Base-by-base conservation (phyloP, 2,888 invertebrate genomes). In the Leptopilina myrica region DNA sequence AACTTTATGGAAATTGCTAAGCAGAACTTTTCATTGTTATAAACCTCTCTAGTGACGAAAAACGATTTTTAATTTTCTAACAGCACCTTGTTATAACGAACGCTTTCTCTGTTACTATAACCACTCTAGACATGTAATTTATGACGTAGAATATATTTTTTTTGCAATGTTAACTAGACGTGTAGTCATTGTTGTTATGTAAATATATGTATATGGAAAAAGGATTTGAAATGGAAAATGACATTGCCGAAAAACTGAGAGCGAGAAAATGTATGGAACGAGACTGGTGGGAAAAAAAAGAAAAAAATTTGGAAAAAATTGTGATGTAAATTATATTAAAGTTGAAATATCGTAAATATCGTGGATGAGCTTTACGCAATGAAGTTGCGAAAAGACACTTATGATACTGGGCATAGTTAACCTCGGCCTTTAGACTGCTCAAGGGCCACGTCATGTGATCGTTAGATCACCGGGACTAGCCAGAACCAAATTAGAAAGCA, bases 401-500 rank as follows among this genome's bases (percentile, higher is more conserved):
- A 66, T 66, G 43, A 40, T 73, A 65, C 75, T 40, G 73, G 75
- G 81, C 83, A 81, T 66, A 81, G 84, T 83, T 85, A 85, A 85
- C 86, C 86, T 84, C 85, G 80, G 80, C 77, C 83, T 85, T 84
- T 84, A 82, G 83, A 33, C 33, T 33, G 3, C 81, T 79, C 78
- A 81, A 8, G 76, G 87, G 86, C 89, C 88, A 87, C 88, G 88
- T 86, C 87, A 89, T 89, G 87, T 86, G 88, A 89, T 89, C 89
- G 88, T 88, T 85, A 88, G 87, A 88, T 89, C 86, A 84, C 80
- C 78, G 83, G 83, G 81, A 85, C 83, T 84, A 83, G 84, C 85
- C 85, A 85, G 86, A 86, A 86, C 87, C 85, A 87, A 89, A 89
- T 89, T 89, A 89, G 89, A 89, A 89, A 88, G 86, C 87, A 81